phyloP scores from a whole-genome alignment of 1,140 invertebrate genomes.

The Atta cephalotes region DNA sequence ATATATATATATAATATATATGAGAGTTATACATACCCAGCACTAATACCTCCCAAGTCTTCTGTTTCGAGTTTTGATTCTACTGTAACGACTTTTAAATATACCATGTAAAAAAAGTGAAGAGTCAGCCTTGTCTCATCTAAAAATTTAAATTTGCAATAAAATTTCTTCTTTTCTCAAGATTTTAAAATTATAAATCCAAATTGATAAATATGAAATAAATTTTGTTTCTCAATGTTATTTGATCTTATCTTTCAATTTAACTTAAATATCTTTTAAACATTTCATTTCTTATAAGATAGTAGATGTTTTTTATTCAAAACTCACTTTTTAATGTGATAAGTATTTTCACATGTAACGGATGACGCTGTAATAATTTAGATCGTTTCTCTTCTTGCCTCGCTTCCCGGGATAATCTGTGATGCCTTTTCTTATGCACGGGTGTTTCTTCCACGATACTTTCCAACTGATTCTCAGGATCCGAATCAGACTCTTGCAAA shows the following conservation, averaged over 20 bases:
- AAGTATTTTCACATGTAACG: slow-evolving; percentile 89
- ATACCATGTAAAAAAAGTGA: slow-evolving; percentile 88
- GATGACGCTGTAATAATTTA: slow-evolving; percentile 91
- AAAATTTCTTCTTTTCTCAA: background rate
- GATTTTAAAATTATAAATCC: slow-evolving; percentile 18
- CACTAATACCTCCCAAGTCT: slow-evolving; percentile 77
- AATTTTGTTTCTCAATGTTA: background rate
- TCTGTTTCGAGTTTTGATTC: slow-evolving; percentile 87
- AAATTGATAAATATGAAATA: background rate
- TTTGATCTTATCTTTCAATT: background rate
- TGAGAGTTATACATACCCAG: slow-evolving; percentile 75
- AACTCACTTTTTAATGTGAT: slow-evolving; percentile 87
- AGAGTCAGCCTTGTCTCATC: slow-evolving; percentile 88
- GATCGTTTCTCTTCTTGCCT: slow-evolving; percentile 90
- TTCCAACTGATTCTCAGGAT: slow-evolving; percentile 87
- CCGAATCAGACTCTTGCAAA: slow-evolving; percentile 89
- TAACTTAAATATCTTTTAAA: background rate
- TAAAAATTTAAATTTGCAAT: slow-evolving; percentile 70
- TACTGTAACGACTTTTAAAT: slow-evolving; percentile 89
- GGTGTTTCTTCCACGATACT: slow-evolving; percentile 85
- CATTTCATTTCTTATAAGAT: background rate
- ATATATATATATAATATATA: slow-evolving; percentile 51
- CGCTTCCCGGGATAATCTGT: slow-evolving; percentile 87
- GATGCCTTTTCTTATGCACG: slow-evolving; percentile 88
- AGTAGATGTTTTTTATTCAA: slow-evolving; percentile 19